These are phyloP conservation scores for Pelagia noctiluca DNA, from an alignment of 30 jellyfish, hydroid and myxozoan species.

Conservation along the genomic window DNA sequence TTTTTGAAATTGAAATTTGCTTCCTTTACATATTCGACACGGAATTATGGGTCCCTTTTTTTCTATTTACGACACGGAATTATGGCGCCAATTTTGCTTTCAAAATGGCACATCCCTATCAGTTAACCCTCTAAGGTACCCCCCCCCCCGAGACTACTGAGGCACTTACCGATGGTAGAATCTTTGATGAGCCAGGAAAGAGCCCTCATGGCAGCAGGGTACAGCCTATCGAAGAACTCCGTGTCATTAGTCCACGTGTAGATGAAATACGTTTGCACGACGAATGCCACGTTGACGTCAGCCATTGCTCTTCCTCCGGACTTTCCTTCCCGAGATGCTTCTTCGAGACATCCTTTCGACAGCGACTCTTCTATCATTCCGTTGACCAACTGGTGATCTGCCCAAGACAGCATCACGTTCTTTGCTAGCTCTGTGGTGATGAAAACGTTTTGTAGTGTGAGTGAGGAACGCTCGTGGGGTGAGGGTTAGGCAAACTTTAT, in stretches of 20 bases:
- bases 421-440: conserved; percentile 79
- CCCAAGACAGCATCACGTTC: conserved; percentile 98
- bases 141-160: no score
- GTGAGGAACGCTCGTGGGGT: no score
- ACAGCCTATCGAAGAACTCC: conserved; percentile 79
- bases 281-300: conserved; percentile 96
- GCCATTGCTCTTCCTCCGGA: conserved; percentile 99
- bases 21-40: no score
- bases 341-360: conserved; percentile 97
- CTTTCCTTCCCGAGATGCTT: conserved; percentile 83
- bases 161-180: conserved; percentile 90
- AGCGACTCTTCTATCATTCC: conserved; percentile 99
- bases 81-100: no score
- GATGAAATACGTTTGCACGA: conserved; percentile 87
- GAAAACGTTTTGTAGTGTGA: no score
- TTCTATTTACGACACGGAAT: no score
- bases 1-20: no score
- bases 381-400: conserved; percentile 93
- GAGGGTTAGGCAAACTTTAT: no score
- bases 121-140: no score
- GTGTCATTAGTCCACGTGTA: conserved; percentile 99
- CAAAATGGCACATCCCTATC: no score
- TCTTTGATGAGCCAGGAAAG: conserved; percentile 90
- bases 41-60: no score
- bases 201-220: conserved; percentile 95